Evolutionary conservation across 2,113 vertebrate genomes (phyloP).

Genomic region (Callopanchax toddi): DNA sequence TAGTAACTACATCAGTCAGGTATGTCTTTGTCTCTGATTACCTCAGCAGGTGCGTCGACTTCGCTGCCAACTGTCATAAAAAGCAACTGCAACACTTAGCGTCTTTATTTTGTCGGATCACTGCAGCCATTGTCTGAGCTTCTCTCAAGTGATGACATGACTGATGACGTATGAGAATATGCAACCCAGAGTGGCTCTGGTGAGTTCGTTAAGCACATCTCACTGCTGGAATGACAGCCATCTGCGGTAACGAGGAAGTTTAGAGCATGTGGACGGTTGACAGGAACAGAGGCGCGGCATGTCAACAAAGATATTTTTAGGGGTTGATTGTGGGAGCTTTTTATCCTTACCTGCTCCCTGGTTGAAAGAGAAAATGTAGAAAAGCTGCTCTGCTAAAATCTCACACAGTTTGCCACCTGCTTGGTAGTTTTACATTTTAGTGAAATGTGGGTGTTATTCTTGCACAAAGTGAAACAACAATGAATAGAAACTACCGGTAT

Average conservation of each 20-base stretch:
- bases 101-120: slow-evolving; percentile 42
- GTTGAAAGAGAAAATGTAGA: slow-evolving; percentile 17
- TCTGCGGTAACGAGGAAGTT: slow-evolving; percentile 39
- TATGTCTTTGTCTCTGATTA: slow-evolving; percentile 36
- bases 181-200: slow-evolving; percentile 19
- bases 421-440: not conserved
- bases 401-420: not conserved
- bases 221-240: slow-evolving; percentile 52
- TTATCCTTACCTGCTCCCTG: slow-evolving; percentile 4
- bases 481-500: too few relatives aligned
- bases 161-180: slow-evolving; percentile 28
- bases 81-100: slow-evolving; percentile 43
- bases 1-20: slow-evolving; percentile 37
- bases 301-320: slow-evolving; percentile 58
- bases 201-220: slow-evolving; percentile 20
- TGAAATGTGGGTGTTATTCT: not conserved
- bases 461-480: not conserved
- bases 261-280: slow-evolving; percentile 29
- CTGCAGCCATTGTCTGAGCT: slow-evolving; percentile 56
- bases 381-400: slow-evolving; percentile 12
- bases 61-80: slow-evolving; percentile 43
- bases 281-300: slow-evolving; percentile 41
- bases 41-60: slow-evolving; percentile 43
- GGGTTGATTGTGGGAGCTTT: slow-evolving; percentile 24
- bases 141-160: slow-evolving; percentile 33